Evolutionary conservation across 1,140 invertebrate species (phyloP).

Genomic region (Aphaenogaster ashmeadi): DNA sequence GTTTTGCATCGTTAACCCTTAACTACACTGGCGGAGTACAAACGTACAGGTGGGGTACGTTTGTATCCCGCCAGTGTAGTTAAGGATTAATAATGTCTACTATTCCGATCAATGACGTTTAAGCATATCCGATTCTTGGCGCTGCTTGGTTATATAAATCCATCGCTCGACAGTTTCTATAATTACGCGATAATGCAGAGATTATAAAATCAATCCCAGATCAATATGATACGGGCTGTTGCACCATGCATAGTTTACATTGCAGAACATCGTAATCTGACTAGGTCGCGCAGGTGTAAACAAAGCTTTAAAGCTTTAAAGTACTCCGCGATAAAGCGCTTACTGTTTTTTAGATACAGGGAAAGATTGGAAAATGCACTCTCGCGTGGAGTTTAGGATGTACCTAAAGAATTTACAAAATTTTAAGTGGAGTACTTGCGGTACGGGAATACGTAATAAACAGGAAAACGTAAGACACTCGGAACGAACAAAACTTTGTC

Average conservation of each 20-base stretch:
- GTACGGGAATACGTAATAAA: not conserved
- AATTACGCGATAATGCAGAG: slow-evolving; percentile 14
- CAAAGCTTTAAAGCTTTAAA: slow-evolving; percentile 31
- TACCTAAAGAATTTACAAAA: not conserved
- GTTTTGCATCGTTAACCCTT: not conserved
- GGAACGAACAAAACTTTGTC: not conserved
- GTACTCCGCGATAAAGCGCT: not conserved
- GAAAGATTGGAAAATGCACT: not conserved
- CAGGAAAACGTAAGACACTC: not conserved
- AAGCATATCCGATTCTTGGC: slow-evolving; percentile 11
- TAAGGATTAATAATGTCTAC: not conserved
- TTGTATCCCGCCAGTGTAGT: too few relatives aligned
- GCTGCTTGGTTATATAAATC: not conserved
- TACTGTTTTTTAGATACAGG: not conserved
- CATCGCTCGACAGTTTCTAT: slow-evolving; percentile 4
- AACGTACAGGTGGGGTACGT: too few relatives aligned
- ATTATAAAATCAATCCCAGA: not conserved
- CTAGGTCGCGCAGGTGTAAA: not conserved
- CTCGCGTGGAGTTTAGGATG: not conserved
- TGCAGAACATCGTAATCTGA: slow-evolving; percentile 17
- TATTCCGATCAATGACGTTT: slow-evolving; percentile 4
- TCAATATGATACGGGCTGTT: not conserved
- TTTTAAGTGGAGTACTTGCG: not conserved
- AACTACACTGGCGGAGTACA: too few relatives aligned
- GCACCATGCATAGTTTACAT: not conserved